Percentiles rank a stretch among this genome's conserved stretches.
phyloP scores from a whole-genome alignment of 2,888 invertebrate species.

The Trissolcus brochymenae region DNA sequence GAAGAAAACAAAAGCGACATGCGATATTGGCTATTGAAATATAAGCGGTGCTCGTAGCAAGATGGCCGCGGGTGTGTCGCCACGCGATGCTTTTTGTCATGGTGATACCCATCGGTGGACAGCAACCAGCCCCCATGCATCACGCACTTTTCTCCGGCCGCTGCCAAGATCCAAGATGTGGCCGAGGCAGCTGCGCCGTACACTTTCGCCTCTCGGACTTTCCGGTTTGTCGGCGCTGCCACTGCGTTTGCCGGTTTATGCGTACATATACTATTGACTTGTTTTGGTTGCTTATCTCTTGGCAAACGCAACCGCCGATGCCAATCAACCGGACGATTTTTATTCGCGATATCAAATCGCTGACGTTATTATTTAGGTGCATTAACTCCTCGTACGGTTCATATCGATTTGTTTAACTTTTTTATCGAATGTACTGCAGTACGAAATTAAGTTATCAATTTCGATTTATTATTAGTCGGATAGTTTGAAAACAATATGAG shows the following conservation, averaged over 20 bases:
- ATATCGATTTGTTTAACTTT: too few relatives aligned
- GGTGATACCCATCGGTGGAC: constrained; percentile 48
- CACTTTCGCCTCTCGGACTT: constrained; percentile 9
- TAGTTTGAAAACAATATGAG: too few relatives aligned
- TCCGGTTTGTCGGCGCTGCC: constrained; percentile 27
- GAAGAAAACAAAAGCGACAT: constrained; percentile 5
- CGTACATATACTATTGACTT: constrained; percentile 36
- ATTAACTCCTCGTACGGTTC: background rate
- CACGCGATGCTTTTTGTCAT: constrained; percentile 56
- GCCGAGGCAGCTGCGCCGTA: constrained; percentile 43
- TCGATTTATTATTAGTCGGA: too few relatives aligned
- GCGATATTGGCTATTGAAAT: constrained; percentile 18
- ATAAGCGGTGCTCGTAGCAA: constrained; percentile 17
- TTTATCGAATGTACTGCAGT: too few relatives aligned
- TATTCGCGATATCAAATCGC: constrained; percentile 22
- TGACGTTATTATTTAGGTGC: constrained; percentile 12
- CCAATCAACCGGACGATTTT: constrained; percentile 42
- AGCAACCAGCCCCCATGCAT: constrained; percentile 48
- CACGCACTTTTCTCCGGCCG: constrained; percentile 52
- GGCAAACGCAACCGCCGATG: constrained; percentile 21
- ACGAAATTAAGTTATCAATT: too few relatives aligned
- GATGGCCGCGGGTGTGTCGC: constrained; percentile 31
- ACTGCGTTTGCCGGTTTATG: constrained; percentile 17
- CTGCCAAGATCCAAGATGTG: constrained; percentile 24
- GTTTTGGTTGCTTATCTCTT: constrained; percentile 48